Percentiles rank a stretch among this genome's conserved stretches.
Conservation (phyloP, 2,797 vertebrate species). For the Phataginus tricuspis region DNA sequence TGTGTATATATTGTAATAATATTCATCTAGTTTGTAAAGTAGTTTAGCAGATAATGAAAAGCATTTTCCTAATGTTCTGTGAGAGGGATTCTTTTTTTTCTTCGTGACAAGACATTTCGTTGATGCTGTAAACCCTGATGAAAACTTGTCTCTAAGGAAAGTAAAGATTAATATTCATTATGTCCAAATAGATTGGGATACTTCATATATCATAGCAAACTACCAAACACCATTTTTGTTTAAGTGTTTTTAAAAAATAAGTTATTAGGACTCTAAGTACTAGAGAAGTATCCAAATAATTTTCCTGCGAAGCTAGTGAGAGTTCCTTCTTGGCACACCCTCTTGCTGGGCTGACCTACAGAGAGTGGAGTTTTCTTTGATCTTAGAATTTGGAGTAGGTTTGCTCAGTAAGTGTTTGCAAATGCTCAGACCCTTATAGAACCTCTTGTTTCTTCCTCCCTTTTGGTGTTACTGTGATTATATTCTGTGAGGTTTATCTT, state of each 20-base stretch:
- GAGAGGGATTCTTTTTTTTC: not conserved
- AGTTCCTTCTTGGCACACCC: not conserved
- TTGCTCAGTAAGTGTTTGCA: not conserved
- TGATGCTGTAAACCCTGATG: not conserved
- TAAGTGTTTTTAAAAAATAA: not conserved
- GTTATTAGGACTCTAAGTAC: not conserved
- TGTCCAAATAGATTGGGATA: not conserved
- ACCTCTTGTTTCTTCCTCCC: not conserved
- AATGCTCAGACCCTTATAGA: not conserved
- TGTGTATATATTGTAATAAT: not conserved
- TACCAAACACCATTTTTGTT: not conserved
- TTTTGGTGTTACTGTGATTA: not conserved
- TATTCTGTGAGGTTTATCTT: conserved; percentile 43
- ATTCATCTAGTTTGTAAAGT: not conserved
- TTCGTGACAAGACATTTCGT: conserved; percentile 34
- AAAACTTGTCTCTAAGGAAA: not conserved
- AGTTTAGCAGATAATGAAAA: not conserved
- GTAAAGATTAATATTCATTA: conserved; percentile 6
- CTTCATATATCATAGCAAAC: not conserved
- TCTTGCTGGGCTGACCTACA: not conserved
- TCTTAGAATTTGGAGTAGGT: not conserved
- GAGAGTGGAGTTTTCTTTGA: not conserved
- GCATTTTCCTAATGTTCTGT: not conserved
- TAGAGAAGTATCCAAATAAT: conserved; percentile 12
- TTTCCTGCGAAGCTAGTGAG: not conserved